Evolutionary conservation across 2,113 vertebrate species (phyloP).

Genomic region (Charina bottae): DNA sequence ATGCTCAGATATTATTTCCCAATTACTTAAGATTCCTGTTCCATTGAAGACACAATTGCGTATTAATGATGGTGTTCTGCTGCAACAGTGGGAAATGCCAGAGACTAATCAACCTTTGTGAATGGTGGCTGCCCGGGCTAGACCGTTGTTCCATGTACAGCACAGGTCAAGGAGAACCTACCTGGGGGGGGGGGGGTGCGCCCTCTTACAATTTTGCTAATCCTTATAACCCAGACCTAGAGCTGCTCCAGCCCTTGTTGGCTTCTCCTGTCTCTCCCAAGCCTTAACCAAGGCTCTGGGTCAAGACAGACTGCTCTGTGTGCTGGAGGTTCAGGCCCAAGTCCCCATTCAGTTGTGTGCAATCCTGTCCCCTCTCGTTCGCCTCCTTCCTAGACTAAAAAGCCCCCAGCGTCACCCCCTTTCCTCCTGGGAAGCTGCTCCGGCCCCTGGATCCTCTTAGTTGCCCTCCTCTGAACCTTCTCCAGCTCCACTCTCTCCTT

Average conservation of each 20-base stretch:
- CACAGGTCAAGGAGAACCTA: background rate
- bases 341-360: no score
- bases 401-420: no score
- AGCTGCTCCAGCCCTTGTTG: no score
- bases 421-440: no score
- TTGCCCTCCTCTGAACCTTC: no score
- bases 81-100: background rate
- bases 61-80: background rate
- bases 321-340: no score
- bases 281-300: no score
- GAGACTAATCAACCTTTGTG: background rate
- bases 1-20: background rate
- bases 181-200: background rate
- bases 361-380: no score
- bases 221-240: background rate
- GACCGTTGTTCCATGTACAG: fast-evolving
- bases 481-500: no score
- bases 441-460: no score
- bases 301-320: no score
- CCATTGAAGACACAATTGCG: background rate
- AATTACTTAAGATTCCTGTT: background rate
- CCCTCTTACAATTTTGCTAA: background rate
- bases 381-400: no score
- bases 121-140: background rate
- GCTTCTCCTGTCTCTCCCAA: background rate